Percentiles rank a stretch among this genome's conserved stretches.
These are phyloP conservation scores for Drosophila aff. DNA, from an alignment of 1,140 invertebrate genomes.

Conservation along the genomic window DNA sequence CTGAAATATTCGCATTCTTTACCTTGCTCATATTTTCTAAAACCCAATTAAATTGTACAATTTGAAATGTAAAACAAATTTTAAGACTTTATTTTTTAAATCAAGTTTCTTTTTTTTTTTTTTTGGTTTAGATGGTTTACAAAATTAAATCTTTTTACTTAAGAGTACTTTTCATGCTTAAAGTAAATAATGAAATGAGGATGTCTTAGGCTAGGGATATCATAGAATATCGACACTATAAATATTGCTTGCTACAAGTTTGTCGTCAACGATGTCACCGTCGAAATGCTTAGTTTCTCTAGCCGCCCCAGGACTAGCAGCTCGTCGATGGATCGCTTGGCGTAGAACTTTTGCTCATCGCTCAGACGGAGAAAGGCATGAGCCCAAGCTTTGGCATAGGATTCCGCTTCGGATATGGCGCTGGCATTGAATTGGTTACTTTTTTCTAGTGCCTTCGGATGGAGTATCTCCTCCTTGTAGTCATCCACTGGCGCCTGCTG, in stretches of 20 bases:
- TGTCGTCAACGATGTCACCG: slow-evolving; percentile 64
- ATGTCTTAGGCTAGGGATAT: slow-evolving; percentile 2
- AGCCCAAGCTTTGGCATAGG: slow-evolving; percentile 68
- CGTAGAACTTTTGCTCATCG: slow-evolving; percentile 74
- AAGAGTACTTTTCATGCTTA: not conserved
- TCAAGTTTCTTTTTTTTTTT: not conserved
- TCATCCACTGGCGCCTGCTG: slow-evolving; percentile 11
- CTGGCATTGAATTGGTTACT: slow-evolving; percentile 41
- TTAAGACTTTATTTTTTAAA: not conserved
- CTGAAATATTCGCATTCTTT: too few species aligned
- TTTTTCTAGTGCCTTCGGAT: not conserved
- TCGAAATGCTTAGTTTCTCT: slow-evolving; percentile 60
- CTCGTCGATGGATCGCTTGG: slow-evolving; percentile 72
- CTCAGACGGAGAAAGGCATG: slow-evolving; percentile 69
- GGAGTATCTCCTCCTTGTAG: slow-evolving; percentile 20
- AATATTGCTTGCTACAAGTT: slow-evolving; percentile 48
- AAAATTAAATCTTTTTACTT: not conserved
- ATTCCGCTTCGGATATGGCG: slow-evolving; percentile 64
- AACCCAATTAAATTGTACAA: too few species aligned
- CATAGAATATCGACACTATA: not conserved
- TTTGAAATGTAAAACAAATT: not conserved
- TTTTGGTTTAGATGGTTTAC: not conserved
- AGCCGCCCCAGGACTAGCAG: slow-evolving; percentile 64
- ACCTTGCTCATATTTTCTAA: too few species aligned
- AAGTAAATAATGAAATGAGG: not conserved